phyloP scores from a whole-genome alignment of 2,797 vertebrate genomes.

The Neoniphon sammara region DNA sequence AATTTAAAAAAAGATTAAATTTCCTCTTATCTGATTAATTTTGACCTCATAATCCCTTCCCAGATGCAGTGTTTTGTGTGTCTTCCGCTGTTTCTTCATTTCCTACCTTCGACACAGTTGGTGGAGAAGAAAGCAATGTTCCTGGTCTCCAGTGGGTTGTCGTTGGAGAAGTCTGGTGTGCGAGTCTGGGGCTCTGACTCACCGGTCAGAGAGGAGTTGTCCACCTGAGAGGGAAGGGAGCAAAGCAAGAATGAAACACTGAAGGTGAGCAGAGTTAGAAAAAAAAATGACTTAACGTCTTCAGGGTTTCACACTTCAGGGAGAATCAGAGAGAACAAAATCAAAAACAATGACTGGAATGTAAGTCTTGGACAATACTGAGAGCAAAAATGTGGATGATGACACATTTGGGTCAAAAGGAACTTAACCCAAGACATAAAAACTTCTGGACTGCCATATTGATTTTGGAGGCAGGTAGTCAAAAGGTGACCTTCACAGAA shows the following conservation, averaged over 20 bases:
- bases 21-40: too few species aligned
- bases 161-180: conserved; percentile 94
- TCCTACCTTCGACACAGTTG: conserved; percentile 99
- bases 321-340: background rate
- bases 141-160: conserved; percentile 95
- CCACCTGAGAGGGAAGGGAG: conserved; percentile 83
- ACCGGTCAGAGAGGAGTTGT: conserved; percentile 96
- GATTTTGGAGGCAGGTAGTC: background rate
- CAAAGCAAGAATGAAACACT: conserved; percentile 5
- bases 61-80: too few species aligned
- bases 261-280: too few species aligned
- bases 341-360: background rate
- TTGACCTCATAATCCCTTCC: too few species aligned
- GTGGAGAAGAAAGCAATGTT: conserved; percentile 99
- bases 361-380: background rate
- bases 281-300: too few species aligned
- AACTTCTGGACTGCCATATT: background rate
- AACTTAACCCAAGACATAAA: background rate
- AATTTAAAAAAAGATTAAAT: too few species aligned
- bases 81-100: too few species aligned
- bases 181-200: conserved; percentile 97
- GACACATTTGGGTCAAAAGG: background rate
- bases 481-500: background rate
- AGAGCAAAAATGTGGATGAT: background rate
- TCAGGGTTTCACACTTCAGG: too few species aligned